Conservation (phyloP, 2,113 vertebrate species). For the Bos indicus region DNA sequence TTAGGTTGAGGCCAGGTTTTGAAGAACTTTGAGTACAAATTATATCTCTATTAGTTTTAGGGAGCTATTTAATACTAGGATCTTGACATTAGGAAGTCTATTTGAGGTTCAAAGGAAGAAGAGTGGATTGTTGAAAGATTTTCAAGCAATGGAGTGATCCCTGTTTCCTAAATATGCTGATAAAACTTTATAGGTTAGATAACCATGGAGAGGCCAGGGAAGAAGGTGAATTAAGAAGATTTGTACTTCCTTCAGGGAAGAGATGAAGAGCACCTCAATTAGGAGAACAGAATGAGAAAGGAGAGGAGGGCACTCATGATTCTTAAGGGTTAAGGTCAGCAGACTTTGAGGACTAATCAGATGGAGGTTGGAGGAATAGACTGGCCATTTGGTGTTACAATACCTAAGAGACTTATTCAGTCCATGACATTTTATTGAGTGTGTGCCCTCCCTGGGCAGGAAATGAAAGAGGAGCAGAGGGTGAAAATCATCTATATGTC, state of each 20-base stretch:
- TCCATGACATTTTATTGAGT: neutral
- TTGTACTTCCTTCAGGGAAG: neutral
- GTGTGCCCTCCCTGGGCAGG: neutral
- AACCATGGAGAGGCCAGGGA: neutral
- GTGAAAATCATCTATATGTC: neutral
- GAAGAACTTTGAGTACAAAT: neutral
- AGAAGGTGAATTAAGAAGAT: neutral
- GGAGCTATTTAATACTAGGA: neutral
- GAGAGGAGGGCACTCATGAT: neutral
- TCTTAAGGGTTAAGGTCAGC: neutral
- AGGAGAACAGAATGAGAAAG: neutral
- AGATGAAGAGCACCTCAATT: neutral
- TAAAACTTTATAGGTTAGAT: neutral
- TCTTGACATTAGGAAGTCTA: neutral
- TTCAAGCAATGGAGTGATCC: neutral
- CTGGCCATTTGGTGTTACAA: neutral
- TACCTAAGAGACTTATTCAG: neutral
- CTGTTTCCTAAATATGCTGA: neutral
- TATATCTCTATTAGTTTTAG: neutral
- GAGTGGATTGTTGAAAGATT: neutral
- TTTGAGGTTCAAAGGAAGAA: neutral
- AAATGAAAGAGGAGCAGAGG: neutral
- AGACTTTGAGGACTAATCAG: neutral
- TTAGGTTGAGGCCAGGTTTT: neutral
- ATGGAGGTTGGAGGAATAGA: neutral